Conservation (phyloP, 1,140 invertebrate species). For the Maniola jurtina region DNA sequence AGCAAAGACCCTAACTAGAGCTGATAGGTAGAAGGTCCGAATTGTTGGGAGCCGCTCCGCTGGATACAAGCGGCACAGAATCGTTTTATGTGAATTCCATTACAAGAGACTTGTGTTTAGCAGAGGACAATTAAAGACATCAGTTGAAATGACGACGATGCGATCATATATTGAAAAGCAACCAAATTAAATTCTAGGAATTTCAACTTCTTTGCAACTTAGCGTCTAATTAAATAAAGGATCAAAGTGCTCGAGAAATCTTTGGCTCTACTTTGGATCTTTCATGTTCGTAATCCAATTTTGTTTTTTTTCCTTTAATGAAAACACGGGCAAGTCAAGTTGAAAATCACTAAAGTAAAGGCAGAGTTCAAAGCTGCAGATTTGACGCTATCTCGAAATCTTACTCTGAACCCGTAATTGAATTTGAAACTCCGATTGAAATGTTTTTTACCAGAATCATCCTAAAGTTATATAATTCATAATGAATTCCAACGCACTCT, state of each 20-base stretch:
- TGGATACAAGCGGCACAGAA: no score
- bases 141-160: no score
- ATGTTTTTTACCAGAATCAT: no score
- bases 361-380: slow-evolving; percentile 47
- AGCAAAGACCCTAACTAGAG: no score
- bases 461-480: neutral
- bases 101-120: no score
- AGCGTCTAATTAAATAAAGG: slow-evolving; percentile 56
- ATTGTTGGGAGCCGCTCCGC: no score
- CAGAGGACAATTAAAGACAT: no score
- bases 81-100: no score
- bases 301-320: slow-evolving; percentile 57
- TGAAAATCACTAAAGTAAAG: slow-evolving; percentile 50
- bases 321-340: slow-evolving; percentile 54
- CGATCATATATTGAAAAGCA: neutral
- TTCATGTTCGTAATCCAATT: slow-evolving; percentile 65
- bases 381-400: slow-evolving; percentile 13
- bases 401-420: slow-evolving; percentile 16
- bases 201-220: slow-evolving; percentile 34
- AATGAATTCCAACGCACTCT: neutral
- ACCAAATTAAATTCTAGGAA: neutral
- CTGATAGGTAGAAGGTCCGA: no score
- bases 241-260: slow-evolving; percentile 48
- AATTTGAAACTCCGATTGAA: slow-evolving; percentile 3
- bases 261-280: slow-evolving; percentile 47